Base-by-base conservation (phyloP, 2,113 vertebrate species). In the Corythornis madagascariensis region DNA sequence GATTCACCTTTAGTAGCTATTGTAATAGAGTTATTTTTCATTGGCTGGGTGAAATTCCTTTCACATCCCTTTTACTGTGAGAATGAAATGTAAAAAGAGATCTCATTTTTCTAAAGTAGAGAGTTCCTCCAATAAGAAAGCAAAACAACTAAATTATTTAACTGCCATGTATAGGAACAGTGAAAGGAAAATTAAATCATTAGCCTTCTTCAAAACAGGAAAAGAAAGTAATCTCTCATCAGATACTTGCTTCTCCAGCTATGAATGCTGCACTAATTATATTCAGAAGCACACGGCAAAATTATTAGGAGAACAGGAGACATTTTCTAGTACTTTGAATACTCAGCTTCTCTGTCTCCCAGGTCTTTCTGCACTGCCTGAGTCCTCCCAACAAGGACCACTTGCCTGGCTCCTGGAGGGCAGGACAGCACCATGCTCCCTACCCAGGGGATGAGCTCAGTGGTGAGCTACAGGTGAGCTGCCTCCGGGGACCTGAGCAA, bases 11-110 rank as follows among this genome's bases (percentile, higher is more conserved):
- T 90, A 91, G 80, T 81, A 89, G 83, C 77, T 94, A 29, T 86
- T 88, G 71, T 93, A 96, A 95, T 95, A 94, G 93, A 91, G 64
- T 45, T 78, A 65, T 95, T 94, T 93, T 84, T 96, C 92, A 88
- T 69, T 21, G 74, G 76, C 70, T 76, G 19, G 0, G 47, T 91
- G 76, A 91, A 93, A 95, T 88, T 81, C 53, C 52, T 70, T 90
- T 59, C 52, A 69, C 52, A 47, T 87, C 80, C 60, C 75, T 93
- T 90, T 86, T 75, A 79, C 64, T 79, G 55, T 38, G 48, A 90
- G 86, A 94, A 90, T 82, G 63, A 84, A 90, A 93, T 59, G 53
- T 45, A 92, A 92, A 95, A 95, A 71, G 38, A 76, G 56, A 83
- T 71, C 50, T 65, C 7, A 16, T 84, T 94, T 89, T 84, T 77